These are phyloP conservation scores for Opisthocomus hoazin DNA, from an alignment of 2,113 vertebrate species.

Conservation along the genomic window DNA sequence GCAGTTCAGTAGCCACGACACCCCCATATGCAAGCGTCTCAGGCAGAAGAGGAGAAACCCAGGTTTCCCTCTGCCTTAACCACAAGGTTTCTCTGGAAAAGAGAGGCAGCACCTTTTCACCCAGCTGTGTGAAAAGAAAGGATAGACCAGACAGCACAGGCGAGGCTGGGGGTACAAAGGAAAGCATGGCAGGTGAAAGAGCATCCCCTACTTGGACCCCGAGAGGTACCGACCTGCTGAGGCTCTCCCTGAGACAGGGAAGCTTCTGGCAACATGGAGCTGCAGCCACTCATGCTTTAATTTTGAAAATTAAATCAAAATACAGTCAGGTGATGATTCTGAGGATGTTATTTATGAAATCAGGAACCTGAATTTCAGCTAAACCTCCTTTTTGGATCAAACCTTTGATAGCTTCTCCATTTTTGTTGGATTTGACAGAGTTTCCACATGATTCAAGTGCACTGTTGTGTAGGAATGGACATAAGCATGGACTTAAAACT, in stretches of 20 bases:
- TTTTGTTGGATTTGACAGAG: background rate
- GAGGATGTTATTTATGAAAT: background rate
- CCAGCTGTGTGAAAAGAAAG: background rate
- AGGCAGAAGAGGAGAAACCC: background rate
- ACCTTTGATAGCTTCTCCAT: background rate
- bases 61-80: background rate
- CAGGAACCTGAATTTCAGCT: background rate
- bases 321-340: background rate
- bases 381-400: background rate
- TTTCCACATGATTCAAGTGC: background rate
- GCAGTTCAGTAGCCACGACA: background rate
- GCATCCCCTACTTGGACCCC: background rate
- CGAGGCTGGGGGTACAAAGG: fast-evolving
- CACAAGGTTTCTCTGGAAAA: background rate
- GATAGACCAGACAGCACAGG: background rate
- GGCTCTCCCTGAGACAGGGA: fast-evolving
- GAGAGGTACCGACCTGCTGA: background rate
- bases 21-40: background rate
- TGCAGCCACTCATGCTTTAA: background rate
- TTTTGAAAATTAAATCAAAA: background rate
- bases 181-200: background rate
- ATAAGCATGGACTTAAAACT: background rate
- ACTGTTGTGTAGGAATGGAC: background rate
- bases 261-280: background rate
- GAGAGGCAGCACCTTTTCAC: background rate